Percentiles rank a stretch among this genome's conserved stretches.
Evolutionary conservation across 1,140 invertebrate genomes (phyloP).

Genomic region (Musca vetustissima): DNA sequence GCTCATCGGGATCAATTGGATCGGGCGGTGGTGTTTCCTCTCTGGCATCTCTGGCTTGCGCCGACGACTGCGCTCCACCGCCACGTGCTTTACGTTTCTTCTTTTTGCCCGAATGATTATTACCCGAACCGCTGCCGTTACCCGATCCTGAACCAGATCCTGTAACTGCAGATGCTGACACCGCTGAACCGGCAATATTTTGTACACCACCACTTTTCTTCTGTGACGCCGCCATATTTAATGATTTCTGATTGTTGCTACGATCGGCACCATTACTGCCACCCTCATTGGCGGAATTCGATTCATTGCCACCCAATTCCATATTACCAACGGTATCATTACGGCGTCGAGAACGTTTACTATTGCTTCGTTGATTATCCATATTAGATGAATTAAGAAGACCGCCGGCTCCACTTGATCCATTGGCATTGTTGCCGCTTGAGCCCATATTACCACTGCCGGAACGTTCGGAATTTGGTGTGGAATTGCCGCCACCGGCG

Average conservation of each 20-base stretch:
- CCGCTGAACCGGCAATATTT: conserved; percentile 24
- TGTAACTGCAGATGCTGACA: conserved; percentile 27
- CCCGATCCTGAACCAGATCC: conserved; percentile 21
- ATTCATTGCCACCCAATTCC: conserved; percentile 51
- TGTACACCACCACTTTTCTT: conserved; percentile 25
- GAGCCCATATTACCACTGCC: conserved; percentile 34
- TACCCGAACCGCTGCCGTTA: conserved; percentile 26
- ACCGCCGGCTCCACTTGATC: conserved; percentile 38
- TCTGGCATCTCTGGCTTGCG: conserved; percentile 55
- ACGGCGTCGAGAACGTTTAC: conserved; percentile 48
- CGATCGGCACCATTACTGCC: conserved; percentile 19
- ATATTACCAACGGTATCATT: conserved; percentile 39
- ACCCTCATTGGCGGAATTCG: conserved; percentile 49
- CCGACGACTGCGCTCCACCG: conserved; percentile 54
- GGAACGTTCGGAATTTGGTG: conserved; percentile 48
- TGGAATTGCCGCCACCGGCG: conserved; percentile 34
- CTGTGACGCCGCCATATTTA: neutral
- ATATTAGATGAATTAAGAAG: conserved; percentile 15
- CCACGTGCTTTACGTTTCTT: conserved; percentile 75
- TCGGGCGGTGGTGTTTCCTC: conserved; percentile 76
- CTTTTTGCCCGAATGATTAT: conserved; percentile 63
- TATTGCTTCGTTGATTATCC: conserved; percentile 41
- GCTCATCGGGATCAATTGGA: conserved; percentile 92
- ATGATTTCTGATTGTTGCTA: conserved; percentile 21
- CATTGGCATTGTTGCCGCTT: conserved; percentile 21